phyloP scores from a whole-genome alignment of 2,888 invertebrate species.

The Latrodectus hesperus region DNA sequence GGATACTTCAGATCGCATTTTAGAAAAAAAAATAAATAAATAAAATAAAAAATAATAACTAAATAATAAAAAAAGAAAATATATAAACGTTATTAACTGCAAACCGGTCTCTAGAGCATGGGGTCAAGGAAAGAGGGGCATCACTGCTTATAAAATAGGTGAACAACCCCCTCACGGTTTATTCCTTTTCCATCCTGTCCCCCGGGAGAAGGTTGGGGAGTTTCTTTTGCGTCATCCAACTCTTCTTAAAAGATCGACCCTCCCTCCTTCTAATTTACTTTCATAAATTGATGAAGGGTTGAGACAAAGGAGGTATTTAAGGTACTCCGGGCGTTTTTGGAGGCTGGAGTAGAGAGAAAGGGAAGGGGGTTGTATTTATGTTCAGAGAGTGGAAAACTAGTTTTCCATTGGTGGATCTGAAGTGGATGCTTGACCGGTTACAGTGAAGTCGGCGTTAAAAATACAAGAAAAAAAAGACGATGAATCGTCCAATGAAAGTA shows the following conservation, averaged over 20 bases:
- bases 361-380: no score
- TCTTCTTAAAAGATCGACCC: not conserved
- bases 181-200: not conserved
- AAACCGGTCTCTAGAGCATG: constrained; percentile 63
- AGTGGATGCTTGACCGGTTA: constrained; percentile 2
- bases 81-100: constrained; percentile 4
- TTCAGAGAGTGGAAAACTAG: not conserved
- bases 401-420: not conserved
- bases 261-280: not conserved
- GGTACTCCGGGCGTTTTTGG: no score
- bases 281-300: not conserved
- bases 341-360: no score
- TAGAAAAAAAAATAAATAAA: constrained; percentile 4
- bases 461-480: no score
- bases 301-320: not conserved
- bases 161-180: constrained; percentile 48
- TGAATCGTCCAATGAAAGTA: no score
- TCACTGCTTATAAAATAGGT: constrained; percentile 51
- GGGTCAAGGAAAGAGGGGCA: constrained; percentile 66
- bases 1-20: constrained; percentile 28
- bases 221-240: not conserved
- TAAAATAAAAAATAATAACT: constrained; percentile 18
- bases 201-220: not conserved
- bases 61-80: constrained; percentile 8
- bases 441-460: not conserved